Conservation (phyloP, 30 jellyfish, hydroid and myxozoan genomes). For the Phacellophora camtschatica region DNA sequence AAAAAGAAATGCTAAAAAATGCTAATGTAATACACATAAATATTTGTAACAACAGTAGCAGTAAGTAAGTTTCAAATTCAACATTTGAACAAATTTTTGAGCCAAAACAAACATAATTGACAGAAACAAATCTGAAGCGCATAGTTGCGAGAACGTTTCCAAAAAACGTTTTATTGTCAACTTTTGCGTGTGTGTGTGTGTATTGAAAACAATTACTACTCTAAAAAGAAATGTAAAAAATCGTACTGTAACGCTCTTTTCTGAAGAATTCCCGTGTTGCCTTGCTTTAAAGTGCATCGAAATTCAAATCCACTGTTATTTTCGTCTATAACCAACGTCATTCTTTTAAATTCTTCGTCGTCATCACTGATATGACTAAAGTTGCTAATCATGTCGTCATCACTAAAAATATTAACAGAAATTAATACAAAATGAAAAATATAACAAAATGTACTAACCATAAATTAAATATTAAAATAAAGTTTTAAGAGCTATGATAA, state of each 20-base stretch:
- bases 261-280: conserved; percentile 31
- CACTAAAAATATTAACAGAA: no score
- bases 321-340: conserved; percentile 1
- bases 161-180: no score
- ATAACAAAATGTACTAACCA: no score
- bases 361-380: conserved; percentile 75
- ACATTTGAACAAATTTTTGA: no score
- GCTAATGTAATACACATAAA: not conserved
- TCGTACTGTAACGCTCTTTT: conserved; percentile 55
- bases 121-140: not conserved
- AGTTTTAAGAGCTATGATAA: no score
- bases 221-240: not conserved
- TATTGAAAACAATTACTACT: no score
- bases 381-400: conserved; percentile 73
- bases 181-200: no score
- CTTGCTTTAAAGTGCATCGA: conserved; percentile 38
- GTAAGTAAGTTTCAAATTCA: not conserved
- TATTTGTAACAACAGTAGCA: not conserved
- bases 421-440: no score
- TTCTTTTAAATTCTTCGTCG: conserved; percentile 37
- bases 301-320: conserved; percentile 33
- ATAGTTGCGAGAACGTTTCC: no score
- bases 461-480: no score
- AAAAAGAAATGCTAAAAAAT: no score
- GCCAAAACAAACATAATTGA: no score